These are phyloP conservation scores for Acrocyrtus sp. DNA, from an alignment of 2,888 invertebrate species.

Conservation along the genomic window DNA sequence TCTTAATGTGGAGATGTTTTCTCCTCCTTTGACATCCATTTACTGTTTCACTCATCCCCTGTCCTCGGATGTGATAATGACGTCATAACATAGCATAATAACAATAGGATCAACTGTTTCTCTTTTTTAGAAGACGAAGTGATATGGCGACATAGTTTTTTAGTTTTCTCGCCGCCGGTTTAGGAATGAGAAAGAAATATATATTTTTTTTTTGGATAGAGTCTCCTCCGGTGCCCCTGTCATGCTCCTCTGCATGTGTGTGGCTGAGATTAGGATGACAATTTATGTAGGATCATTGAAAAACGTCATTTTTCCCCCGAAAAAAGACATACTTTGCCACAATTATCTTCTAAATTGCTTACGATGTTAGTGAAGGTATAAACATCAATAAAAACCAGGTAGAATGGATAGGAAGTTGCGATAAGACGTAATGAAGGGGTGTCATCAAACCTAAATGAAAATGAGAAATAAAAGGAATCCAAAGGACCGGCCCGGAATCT, in stretches of 20 bases:
- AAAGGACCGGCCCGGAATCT: neutral
- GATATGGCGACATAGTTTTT: too few species aligned
- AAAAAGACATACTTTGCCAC: too few species aligned
- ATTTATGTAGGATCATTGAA: neutral
- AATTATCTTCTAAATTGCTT: too few species aligned
- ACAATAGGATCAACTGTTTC: slow-evolving; percentile 1
- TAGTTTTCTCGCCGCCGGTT: neutral
- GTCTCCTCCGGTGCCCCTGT: neutral
- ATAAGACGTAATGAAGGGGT: neutral
- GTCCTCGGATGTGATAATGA: slow-evolving; percentile 37
- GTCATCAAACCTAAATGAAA: neutral
- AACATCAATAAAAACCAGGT: neutral
- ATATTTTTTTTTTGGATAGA: neutral
- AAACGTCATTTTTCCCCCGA: neutral
- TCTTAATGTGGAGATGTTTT: too few species aligned
- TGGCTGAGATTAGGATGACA: neutral
- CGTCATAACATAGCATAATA: slow-evolving; percentile 41
- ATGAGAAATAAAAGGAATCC: neutral
- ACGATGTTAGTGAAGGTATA: too few species aligned
- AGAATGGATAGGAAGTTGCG: neutral
- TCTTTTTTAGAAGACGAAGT: neutral
- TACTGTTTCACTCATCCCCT: slow-evolving; percentile 33
- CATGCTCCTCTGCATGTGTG: neutral
- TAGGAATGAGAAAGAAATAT: neutral
- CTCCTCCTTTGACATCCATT: slow-evolving; percentile 30